Evolutionary conservation across 2,797 vertebrate genomes (phyloP), one percentile per base, ranked within the genome.

Genomic region (Tenualosa ilisha): DNA sequence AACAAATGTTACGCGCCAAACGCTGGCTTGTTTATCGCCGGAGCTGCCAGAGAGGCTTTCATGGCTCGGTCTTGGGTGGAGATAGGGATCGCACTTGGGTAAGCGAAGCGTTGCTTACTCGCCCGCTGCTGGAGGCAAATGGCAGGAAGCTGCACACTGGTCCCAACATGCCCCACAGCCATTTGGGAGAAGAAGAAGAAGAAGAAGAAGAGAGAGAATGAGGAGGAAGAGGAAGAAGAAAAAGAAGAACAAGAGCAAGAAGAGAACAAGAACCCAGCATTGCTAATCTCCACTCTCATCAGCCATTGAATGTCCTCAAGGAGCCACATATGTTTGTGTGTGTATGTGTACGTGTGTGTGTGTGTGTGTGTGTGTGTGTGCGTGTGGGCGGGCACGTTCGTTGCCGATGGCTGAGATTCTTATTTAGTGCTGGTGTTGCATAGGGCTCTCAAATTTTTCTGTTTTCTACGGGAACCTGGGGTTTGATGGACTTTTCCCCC

Each of bases 101-200:
- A 75, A 89, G 84, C 15, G 40, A 79, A 84, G 86, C 85, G 84
- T 72, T 83, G 72, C 84, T 87, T 83, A 82, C 85, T 88, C 84
- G 63, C 88, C 86, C 84, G 89, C 86, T 89, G 88, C 86, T 88
- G 89, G 84, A 84, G 89, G 90, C 92, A 93, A 93, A 86, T 88
- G 54, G 87, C 54, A 85, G 86, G 91, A 40, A 89, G 82, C 85
- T 75, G 31, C 84, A 83, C 89, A 88, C 92, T 85, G 82, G 92
- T 89, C 91, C 85, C 90, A 94, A 94, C 95, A 86, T 96, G 94
- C 90, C 91, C 86, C 2, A 88, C 89, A 92, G 89, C 91, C 72
- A 79, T 82, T 88, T 72, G 9, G 86, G 53, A 46, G 65, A 86
- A 83, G 84, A 72, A 82, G 72, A 88, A 82, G 75, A 85, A 72